Percentiles rank a stretch among this genome's conserved stretches.
phyloP scores from a whole-genome alignment of 2,888 invertebrate genomes.

The Fragum sueziense region DNA sequence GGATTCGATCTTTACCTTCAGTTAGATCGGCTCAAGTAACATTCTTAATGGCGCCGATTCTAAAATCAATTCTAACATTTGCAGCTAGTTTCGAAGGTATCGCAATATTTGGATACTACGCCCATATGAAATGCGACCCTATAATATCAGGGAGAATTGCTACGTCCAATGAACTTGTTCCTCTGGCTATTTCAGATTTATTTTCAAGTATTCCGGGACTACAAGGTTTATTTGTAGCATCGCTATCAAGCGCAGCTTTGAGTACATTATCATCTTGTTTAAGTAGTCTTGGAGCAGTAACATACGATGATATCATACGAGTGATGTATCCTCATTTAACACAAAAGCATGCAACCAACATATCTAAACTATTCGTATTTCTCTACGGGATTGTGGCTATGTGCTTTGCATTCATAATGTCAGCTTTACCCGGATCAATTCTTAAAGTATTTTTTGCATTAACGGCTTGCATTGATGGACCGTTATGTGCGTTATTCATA shows the following conservation, averaged over 20 bases:
- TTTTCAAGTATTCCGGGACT: constrained; percentile 41
- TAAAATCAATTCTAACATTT: background rate
- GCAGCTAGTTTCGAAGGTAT: constrained; percentile 33
- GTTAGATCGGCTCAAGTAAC: constrained; percentile 14
- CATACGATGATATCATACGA: constrained; percentile 35
- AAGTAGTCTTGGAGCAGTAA: background rate
- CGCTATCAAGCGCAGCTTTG: constrained; percentile 47
- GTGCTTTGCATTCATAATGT: constrained; percentile 30
- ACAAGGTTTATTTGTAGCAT: constrained; percentile 45
- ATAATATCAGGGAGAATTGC: constrained; percentile 20
- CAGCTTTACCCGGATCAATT: constrained; percentile 29
- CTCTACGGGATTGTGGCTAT: constrained; percentile 27
- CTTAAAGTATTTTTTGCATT: constrained; percentile 17
- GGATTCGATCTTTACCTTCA: constrained; percentile 30
- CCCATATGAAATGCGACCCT: constrained; percentile 35
- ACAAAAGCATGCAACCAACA: constrained; percentile 1
- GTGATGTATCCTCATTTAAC: constrained; percentile 12
- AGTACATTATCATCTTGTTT: constrained; percentile 48
- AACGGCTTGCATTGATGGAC: constrained; percentile 35
- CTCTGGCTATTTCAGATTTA: constrained; percentile 34
- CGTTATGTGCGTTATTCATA: constrained; percentile 33
- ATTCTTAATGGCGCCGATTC: constrained; percentile 22
- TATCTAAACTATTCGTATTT: constrained; percentile 20
- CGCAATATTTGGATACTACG: constrained; percentile 42
- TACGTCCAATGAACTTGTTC: constrained; percentile 42